phyloP scores from a whole-genome alignment of 2,797 vertebrate species.

The Gallirallus australis region DNA sequence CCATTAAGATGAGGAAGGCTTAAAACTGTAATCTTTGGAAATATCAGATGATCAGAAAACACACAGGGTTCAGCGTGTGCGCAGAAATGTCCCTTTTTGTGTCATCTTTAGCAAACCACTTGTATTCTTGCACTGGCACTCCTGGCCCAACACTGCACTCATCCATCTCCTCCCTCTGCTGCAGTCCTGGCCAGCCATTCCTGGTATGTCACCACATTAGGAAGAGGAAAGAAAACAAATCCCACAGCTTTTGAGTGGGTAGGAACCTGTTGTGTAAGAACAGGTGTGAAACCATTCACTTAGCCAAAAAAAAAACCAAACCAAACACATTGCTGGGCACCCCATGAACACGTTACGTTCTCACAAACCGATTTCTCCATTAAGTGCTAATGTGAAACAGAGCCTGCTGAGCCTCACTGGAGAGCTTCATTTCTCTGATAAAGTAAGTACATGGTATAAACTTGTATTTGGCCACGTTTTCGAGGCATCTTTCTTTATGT shows the following conservation, averaged over 20 bases:
- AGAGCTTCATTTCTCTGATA: not conserved
- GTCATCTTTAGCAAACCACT: not conserved
- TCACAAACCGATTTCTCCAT: not conserved
- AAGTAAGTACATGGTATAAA: not conserved
- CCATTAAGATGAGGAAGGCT: not conserved
- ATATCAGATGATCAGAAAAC: not conserved
- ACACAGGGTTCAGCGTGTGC: not conserved
- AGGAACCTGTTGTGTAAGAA: not conserved
- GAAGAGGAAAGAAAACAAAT: not conserved
- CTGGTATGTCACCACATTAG: not conserved
- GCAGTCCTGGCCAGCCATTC: not conserved
- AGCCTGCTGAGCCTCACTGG: not conserved
- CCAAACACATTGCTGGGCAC: fast-evolving
- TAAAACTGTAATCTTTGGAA: not conserved
- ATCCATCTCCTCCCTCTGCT: not conserved
- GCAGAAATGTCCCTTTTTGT: not conserved
- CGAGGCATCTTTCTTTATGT: not conserved
- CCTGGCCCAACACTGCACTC: not conserved
- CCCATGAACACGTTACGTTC: not conserved
- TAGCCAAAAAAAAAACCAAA: not conserved
- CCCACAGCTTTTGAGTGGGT: not conserved
- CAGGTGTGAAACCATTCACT: not conserved
- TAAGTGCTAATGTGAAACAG: not conserved
- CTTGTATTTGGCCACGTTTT: not conserved
- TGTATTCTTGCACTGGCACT: not conserved